These are phyloP conservation scores for Pollicipes pollicipes DNA, from an alignment of 1,140 invertebrate species.

Conservation along the genomic window DNA sequence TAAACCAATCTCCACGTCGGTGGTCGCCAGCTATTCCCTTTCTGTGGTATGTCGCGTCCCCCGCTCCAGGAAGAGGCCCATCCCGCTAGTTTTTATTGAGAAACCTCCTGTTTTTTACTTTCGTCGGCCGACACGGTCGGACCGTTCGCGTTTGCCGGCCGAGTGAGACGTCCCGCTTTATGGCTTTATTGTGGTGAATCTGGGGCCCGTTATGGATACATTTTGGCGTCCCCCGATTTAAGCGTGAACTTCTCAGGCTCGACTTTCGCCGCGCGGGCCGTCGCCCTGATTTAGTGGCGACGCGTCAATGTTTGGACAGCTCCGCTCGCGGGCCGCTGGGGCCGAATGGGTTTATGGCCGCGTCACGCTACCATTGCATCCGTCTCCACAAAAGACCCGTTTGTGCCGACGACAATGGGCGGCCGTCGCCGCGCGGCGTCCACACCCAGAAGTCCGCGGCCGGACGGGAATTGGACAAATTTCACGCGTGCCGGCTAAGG, in stretches of 20 bases:
- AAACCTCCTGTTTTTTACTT: not conserved
- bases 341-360: not conserved
- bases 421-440: not conserved
- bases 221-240: not conserved
- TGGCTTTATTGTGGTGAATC: slow-evolving; percentile 1
- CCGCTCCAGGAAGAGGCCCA: not conserved
- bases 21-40: not conserved
- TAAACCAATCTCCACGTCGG: not conserved
- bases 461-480: not conserved
- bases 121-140: not conserved
- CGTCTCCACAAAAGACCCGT: not conserved
- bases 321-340: too few species aligned
- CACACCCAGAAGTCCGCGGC: too few species aligned
- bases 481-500: not conserved
- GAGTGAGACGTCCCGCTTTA: not conserved
- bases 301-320: not conserved
- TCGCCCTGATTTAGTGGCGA: not conserved
- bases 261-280: not conserved
- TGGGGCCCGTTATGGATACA: not conserved
- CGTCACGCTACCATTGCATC: not conserved
- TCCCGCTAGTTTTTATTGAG: not conserved
- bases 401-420: not conserved
- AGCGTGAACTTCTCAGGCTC: not conserved
- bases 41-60: not conserved
- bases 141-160: not conserved